Evolutionary conservation across 2,888 invertebrate genomes (phyloP), one percentile per base, ranked within the genome.

Genomic region (Lasius platythorax): DNA sequence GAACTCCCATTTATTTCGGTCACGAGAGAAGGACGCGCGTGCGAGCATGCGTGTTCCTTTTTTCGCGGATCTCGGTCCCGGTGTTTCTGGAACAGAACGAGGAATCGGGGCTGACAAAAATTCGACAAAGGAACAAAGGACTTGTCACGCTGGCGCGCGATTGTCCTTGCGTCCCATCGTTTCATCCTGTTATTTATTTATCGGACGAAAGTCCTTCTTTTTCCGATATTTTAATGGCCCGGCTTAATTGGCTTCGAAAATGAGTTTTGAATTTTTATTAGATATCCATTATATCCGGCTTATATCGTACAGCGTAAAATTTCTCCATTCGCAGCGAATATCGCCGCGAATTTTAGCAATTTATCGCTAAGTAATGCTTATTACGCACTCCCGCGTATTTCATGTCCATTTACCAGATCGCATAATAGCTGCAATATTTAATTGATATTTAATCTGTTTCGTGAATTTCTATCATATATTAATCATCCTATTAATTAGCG

Each of bases 1-100:
- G 81, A 79, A 88, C 87, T 87, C 66, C 85, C 88, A 83, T 88
- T 88, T 82, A 79, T 79, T 79, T 79, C 61, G 79, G 73, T 79
- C 79, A 46, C 78, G 30, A 4, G 46, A 50, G 68, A 58, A 72
- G 33, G 12, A 61, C 72, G 58, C 46, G 79, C 37, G 72, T 11
- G 58, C 33, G 43, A 23, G 68, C 43, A 68, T 30, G 68, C 40
- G 68, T 56, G 56, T 30, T 9, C 11, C 46, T 56, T 73, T 72
- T 79, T 72, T 43, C 79, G 56, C 37, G 58, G 30, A 11, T 15
- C n/a, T 58, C 18, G n/a, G 56, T 40, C 33, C 72, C 72, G 40
- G 72, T 72, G 23, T 58, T 61, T 58, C 58, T 72, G 18, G 58
- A 72, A 23, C 73, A 58, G 23, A 23, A 46, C 72, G 53, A 46